Conservation (phyloP, 2,888 invertebrate genomes). For the Agonum fuliginosum region DNA sequence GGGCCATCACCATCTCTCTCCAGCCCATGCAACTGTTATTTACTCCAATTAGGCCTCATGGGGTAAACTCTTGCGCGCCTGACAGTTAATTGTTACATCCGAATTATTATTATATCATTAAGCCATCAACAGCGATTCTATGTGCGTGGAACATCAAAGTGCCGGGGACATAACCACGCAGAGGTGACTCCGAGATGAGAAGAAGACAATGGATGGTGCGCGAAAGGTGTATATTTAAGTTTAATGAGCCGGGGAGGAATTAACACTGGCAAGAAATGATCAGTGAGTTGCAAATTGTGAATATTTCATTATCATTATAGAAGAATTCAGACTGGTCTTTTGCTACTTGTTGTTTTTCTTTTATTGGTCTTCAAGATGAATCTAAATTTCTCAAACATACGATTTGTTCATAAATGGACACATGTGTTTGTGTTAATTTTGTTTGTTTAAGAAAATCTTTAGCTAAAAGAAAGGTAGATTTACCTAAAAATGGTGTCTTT, state of each 20-base stretch:
- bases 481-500: too few species aligned
- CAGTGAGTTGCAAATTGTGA: conserved; percentile 7
- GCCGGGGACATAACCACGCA: neutral
- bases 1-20: neutral
- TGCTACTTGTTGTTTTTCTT: too few species aligned
- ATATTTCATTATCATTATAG: neutral
- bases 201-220: neutral
- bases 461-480: too few species aligned
- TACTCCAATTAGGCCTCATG: conserved; percentile 9
- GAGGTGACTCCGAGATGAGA: neutral
- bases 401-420: too few species aligned
- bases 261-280: neutral
- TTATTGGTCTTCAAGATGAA: too few species aligned
- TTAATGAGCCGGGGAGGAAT: neutral
- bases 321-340: too few species aligned
- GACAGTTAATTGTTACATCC: conserved; percentile 48
- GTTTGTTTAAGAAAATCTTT: too few species aligned
- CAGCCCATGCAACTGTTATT: conserved; percentile 36
- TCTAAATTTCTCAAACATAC: too few species aligned
- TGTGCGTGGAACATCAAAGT: conserved; percentile 19
- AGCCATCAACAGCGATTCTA: conserved; percentile 41
- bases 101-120: conserved; percentile 49
- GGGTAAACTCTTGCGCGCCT: conserved; percentile 1
- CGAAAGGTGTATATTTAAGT: neutral
- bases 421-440: too few species aligned